Evolutionary conservation across 2,888 invertebrate species (phyloP), one percentile per base, ranked within the genome.

Genomic region (Drosophila subquinaria): DNA sequence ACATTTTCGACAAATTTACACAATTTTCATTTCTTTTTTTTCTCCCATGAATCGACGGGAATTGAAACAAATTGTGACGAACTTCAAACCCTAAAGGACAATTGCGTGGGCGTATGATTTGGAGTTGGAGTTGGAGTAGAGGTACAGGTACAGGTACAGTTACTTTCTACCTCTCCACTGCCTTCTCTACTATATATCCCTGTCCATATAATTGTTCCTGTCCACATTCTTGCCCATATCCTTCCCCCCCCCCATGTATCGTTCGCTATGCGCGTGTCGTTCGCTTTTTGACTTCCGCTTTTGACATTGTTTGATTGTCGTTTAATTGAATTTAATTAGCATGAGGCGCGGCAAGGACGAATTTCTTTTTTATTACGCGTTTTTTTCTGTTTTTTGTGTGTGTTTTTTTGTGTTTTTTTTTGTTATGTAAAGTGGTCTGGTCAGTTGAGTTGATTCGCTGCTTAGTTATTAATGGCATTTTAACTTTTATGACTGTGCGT

Each of bases 291-390:
- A 91, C 83, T 89, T 82, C 89, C 86, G 90, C 83, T 91, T 91
- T 91, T 91, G 91, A 92, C 92, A 90, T 87, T 90, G 90, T 90
- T 92, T 92, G 92, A 91, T 91, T 92, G 92, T 88, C 89, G 86
- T 92, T 92, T 91, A 92, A 92, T 91, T 91, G 92, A 92, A 91
- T 91, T 92, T 91, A 91, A 91, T 92, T 91, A 92, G 91, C 88
- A 88, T 85, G 79, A 88, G 89, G 73, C 86, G 73, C 83, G 61
- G 69, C 83, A 77, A 88, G 77, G 88, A 76, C 82, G 72, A 77
- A 67, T 75, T 75, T 70, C 47, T 57, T 27, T 15, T 17, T 40
- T 11, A n/a, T n/a, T 55, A 15, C 35, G 11, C 8, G 36, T 61
- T 62, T 52, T 15, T 69, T 42, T 38, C 6, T 17, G 10, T n/a